A percentile compares a stretch with the other conserved stretches of the same genome.
Conservation (phyloP, 2,797 vertebrate genomes). For the Pantherophis alleghaniensis region DNA sequence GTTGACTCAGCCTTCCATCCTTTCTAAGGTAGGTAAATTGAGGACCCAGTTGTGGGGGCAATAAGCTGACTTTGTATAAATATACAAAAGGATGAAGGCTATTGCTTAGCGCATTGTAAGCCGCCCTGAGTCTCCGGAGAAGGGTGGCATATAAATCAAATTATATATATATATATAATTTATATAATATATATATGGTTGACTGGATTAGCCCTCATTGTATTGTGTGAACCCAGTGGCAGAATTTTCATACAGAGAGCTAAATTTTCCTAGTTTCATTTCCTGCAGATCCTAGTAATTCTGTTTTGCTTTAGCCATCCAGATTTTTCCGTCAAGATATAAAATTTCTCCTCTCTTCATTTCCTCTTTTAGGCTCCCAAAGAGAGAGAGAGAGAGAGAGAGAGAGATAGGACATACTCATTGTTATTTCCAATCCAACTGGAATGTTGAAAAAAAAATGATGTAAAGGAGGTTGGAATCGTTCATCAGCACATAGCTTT, state of each 20-base stretch:
- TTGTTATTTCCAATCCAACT: not conserved
- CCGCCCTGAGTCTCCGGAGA: too few relatives aligned
- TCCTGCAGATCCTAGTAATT: not conserved
- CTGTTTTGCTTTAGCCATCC: not conserved
- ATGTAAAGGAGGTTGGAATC: not conserved
- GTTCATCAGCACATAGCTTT: not conserved
- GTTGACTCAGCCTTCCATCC: too few relatives aligned
- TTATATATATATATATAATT: not conserved
- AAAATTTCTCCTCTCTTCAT: not conserved
- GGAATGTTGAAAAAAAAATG: not conserved
- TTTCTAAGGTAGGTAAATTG: too few relatives aligned
- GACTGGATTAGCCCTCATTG: not conserved
- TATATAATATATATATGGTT: not conserved
- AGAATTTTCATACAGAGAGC: not conserved
- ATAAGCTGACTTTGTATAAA: too few relatives aligned
- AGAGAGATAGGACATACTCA: too few relatives aligned
- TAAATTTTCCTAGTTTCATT: too few relatives aligned
- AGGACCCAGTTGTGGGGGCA: too few relatives aligned
- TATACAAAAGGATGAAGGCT: too few relatives aligned
- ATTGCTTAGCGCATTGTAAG: too few relatives aligned
- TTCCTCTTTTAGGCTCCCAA: not conserved
- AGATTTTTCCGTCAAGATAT: not conserved
- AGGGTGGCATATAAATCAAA: too few relatives aligned
- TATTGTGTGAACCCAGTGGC: not conserved
- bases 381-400: too few relatives aligned